These are phyloP conservation scores for Hucho hucho DNA, from an alignment of 2,113 vertebrate species.

Conservation along the genomic window DNA sequence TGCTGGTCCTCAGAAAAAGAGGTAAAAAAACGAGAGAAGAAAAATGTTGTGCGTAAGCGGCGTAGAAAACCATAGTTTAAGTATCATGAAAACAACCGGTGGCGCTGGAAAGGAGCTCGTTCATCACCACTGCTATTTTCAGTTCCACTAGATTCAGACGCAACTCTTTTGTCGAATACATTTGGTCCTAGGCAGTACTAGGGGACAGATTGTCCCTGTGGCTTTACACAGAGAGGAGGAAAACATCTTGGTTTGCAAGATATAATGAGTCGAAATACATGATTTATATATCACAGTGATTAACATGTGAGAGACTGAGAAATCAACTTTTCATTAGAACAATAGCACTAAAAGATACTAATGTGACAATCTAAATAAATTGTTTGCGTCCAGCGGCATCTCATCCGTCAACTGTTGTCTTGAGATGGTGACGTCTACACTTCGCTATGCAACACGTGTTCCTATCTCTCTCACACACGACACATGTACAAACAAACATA, in stretches of 20 bases:
- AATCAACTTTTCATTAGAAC: neutral
- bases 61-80: constrained; percentile 4
- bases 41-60: constrained; percentile 9
- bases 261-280: constrained; percentile 2
- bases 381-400: neutral
- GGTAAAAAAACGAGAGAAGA: neutral
- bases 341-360: neutral
- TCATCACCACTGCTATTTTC: constrained; percentile 37
- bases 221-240: neutral
- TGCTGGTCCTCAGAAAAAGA: constrained; percentile 12
- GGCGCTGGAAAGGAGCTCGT: constrained; percentile 32
- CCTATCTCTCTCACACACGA: neutral
- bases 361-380: constrained; percentile 12
- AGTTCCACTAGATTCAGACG: constrained; percentile 42
- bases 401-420: constrained; percentile 3
- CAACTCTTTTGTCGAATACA: constrained; percentile 19
- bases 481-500: constrained; percentile 19
- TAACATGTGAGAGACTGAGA: neutral
- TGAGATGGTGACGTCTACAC: neutral
- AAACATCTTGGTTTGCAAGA: neutral
- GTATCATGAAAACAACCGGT: constrained; percentile 7
- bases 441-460: neutral
- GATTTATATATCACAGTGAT: constrained; percentile 12
- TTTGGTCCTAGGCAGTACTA: constrained; percentile 19
- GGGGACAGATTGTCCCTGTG: neutral